Conservation (phyloP, 2,888 invertebrate species). For the Metellina segmentata region DNA sequence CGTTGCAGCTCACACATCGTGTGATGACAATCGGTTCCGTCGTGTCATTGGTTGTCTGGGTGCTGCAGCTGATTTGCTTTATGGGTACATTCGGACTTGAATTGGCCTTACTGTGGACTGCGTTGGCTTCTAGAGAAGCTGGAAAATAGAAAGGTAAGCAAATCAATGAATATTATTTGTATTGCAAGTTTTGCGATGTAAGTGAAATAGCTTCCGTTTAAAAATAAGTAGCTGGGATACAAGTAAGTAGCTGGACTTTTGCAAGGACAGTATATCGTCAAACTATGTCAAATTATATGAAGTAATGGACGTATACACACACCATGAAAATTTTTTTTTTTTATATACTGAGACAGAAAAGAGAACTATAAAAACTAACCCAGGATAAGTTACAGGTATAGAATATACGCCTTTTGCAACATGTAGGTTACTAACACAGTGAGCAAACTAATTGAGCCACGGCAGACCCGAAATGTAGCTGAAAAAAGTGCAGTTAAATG, state of each 20-base stretch:
- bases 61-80: conserved; percentile 27
- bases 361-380: too few species aligned
- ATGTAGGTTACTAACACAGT: too few species aligned
- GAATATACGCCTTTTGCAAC: too few species aligned
- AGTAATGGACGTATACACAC: background rate
- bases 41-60: conserved; percentile 45
- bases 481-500: too few species aligned
- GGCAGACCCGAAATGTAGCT: too few species aligned
- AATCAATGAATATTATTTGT: background rate
- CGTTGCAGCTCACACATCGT: conserved; percentile 61
- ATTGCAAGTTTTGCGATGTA: background rate
- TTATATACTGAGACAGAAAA: background rate
- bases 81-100: background rate
- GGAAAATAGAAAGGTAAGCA: background rate
- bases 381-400: too few species aligned
- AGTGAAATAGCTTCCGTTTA: background rate
- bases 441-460: too few species aligned
- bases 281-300: background rate
- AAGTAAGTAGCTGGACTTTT: background rate
- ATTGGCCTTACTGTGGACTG: conserved; percentile 21
- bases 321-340: background rate
- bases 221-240: background rate
- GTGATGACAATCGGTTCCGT: background rate
- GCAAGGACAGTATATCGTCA: background rate
- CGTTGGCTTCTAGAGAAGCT: conserved; percentile 46